Evolutionary conservation across 1,140 invertebrate species (phyloP).

Genomic region (Aphidius ervi): DNA sequence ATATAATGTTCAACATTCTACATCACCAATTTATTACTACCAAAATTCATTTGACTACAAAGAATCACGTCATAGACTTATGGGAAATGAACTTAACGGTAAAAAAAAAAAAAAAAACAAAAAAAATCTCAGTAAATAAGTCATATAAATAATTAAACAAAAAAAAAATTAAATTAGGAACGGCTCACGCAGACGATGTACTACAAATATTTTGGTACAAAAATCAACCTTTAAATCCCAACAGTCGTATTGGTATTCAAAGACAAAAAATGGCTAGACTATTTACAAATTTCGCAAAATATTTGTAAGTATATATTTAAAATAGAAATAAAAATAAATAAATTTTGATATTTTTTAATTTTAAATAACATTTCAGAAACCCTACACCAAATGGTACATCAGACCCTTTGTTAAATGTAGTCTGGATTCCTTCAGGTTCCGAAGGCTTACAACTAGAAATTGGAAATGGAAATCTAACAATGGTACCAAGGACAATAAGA

Average conservation of each 20-base stretch:
- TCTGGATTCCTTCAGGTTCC: neutral
- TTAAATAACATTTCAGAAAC: neutral
- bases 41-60: slow-evolving; percentile 13
- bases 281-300: slow-evolving; percentile 10
- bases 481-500: neutral
- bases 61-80: neutral
- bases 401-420: slow-evolving; percentile 3
- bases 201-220: slow-evolving; percentile 1
- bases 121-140: too few species aligned
- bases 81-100: neutral
- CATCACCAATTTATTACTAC: slow-evolving; percentile 3
- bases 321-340: too few species aligned
- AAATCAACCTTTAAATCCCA: slow-evolving; percentile 4
- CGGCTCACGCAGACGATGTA: neutral
- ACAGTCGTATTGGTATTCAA: slow-evolving; percentile 1
- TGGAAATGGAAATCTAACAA: neutral
- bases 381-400: slow-evolving; percentile 2
- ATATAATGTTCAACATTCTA: slow-evolving; percentile 26
- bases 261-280: neutral
- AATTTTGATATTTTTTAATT: too few species aligned
- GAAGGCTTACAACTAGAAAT: neutral
- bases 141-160: too few species aligned
- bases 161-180: neutral
- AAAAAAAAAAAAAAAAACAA: neutral
- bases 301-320: neutral